These are phyloP conservation scores for Limnephilus lunatus DNA, from an alignment of 2,888 invertebrate species.

Conservation along the genomic window DNA sequence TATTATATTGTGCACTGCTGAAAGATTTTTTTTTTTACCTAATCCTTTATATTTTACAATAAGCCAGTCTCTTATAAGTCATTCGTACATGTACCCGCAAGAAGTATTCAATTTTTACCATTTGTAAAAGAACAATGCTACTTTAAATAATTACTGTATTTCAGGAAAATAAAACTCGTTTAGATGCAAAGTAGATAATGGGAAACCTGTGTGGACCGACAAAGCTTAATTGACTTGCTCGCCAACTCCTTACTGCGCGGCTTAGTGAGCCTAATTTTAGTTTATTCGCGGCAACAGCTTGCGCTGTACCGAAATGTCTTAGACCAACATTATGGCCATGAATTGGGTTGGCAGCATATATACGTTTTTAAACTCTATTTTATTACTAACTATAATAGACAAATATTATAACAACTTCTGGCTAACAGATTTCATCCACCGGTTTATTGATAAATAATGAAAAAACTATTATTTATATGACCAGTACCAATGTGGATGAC, in stretches of 20 bases:
- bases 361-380: neutral
- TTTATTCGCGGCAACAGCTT: neutral
- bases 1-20: no score
- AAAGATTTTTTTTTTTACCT: no score
- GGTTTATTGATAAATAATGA: no score
- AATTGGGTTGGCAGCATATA: neutral
- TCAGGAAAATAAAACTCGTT: neutral
- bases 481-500: no score
- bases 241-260: neutral
- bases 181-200: neutral
- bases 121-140: neutral
- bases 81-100: neutral
- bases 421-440: no score
- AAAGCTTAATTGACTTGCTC: constrained; percentile 20
- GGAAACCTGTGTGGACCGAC: neutral
- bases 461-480: no score
- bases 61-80: no score
- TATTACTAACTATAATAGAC: no score
- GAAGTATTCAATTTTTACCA: neutral
- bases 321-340: neutral
- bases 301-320: neutral
- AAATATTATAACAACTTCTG: no score
- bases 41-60: no score
- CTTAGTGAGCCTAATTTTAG: constrained; percentile 7
- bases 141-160: neutral